Conservation (phyloP, 2,888 invertebrate genomes). For the Odontothrips loti region DNA sequence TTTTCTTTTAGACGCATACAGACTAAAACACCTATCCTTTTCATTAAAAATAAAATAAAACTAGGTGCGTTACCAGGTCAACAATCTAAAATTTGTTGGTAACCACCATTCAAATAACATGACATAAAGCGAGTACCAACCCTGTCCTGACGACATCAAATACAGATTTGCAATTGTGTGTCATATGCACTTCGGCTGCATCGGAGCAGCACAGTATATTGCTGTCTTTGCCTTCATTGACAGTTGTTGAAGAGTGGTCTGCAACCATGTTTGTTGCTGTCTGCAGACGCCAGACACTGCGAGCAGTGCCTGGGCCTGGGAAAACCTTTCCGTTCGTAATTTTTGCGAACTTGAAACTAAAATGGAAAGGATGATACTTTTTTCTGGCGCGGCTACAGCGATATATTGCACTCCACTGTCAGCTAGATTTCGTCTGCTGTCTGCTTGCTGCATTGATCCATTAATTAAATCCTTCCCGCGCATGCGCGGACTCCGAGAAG, state of each 20-base stretch:
- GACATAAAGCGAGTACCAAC: conserved; percentile 49
- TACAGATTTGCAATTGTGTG: conserved; percentile 62
- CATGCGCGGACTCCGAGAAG: background rate
- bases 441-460: background rate
- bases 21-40: conserved; percentile 28
- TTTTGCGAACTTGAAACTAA: conserved; percentile 31
- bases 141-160: conserved; percentile 83
- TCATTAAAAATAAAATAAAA: conserved; percentile 30
- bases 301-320: conserved; percentile 84
- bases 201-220: conserved; percentile 47
- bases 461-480: background rate
- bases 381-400: background rate
- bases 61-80: conserved; percentile 13
- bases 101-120: background rate
- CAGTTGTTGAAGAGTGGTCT: conserved; percentile 63
- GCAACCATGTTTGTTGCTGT: conserved; percentile 47
- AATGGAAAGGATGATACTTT: background rate
- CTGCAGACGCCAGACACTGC: conserved; percentile 78
- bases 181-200: conserved; percentile 47
- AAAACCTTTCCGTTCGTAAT: conserved; percentile 55
- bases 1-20: conserved; percentile 32
- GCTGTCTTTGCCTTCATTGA: conserved; percentile 45
- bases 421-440: background rate
- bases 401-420: background rate
- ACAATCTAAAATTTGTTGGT: background rate